These are phyloP conservation scores for Caenorhabditis sinica DNA, from an alignment of 2,888 invertebrate species.

Conservation along the genomic window DNA sequence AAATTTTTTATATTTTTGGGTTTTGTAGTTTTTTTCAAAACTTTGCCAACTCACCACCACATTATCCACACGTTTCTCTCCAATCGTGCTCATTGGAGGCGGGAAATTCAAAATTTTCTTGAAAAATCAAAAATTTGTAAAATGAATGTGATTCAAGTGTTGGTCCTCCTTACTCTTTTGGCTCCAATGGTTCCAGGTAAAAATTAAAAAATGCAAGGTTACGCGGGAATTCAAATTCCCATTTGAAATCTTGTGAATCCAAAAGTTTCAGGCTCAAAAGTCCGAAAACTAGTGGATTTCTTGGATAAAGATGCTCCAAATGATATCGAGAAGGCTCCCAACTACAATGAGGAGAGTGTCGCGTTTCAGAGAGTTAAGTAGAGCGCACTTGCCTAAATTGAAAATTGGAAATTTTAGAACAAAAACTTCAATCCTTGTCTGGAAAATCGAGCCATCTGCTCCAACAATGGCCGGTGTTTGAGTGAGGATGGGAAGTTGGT, in stretches of 20 bases:
- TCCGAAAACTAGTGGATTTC: constrained; percentile 59
- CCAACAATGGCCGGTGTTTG: constrained; percentile 64
- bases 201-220: background rate
- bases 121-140: constrained; percentile 14
- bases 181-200: background rate
- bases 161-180: background rate
- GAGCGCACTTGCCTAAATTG: background rate
- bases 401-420: constrained; percentile 26
- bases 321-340: constrained; percentile 45
- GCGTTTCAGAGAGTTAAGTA: constrained; percentile 38
- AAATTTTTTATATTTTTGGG: background rate
- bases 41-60: constrained; percentile 49
- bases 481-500: constrained; percentile 63
- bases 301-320: constrained; percentile 57
- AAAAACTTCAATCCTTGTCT: constrained; percentile 69
- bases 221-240: constrained; percentile 4
- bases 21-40: background rate
- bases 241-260: too few relatives aligned
- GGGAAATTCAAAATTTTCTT: background rate
- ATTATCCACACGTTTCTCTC: constrained; percentile 28
- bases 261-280: constrained; percentile 40
- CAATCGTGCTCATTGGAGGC: background rate
- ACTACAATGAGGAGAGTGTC: constrained; percentile 59
- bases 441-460: constrained; percentile 63
- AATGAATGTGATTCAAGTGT: constrained; percentile 48